Base-by-base conservation (phyloP, 2,797 vertebrate genomes). In the Semaprochilodus insignis region DNA sequence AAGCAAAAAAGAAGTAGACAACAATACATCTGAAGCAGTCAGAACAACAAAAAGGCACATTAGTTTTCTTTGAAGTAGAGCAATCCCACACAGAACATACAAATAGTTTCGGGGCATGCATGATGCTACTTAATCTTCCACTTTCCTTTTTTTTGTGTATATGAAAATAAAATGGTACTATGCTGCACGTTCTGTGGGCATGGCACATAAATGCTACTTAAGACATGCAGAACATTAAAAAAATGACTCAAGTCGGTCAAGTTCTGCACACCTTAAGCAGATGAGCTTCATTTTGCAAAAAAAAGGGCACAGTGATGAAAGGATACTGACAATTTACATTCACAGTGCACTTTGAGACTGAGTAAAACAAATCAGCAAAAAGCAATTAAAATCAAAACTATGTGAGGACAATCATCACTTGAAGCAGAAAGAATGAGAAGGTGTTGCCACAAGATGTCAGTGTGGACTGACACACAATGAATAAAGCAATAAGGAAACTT, bases 1-100 rank as follows among this genome's bases (percentile, higher is more conserved):
- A 78, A 72, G 63, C 23, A 81, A 85, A 74, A 40, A 69, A 79
- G 65, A 66, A 51, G 71, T 27, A 78, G 40, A 81, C 70, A 16
- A 55, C 23, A 75, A 80, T 51, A 62, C 23, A 31, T 76, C 3
- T n/a, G 54, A 82, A 48, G 72, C 52, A 25, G 73, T 34, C 63
- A 74, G 48, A 60, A 62, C 11, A 77, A 78, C 27, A 69, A 63
- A 59, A 54, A 44, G 75, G 17, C 34, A 72, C 63, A 74, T 44
- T 74, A 77, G 75, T 27, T 4, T 48, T 65, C 11, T 66, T 54
- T 77, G 21, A 65, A 72, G 57, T 23, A 57, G 1, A 36, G 79
- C 48, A 31, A 55, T 77, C 40, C 83, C 86, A 75, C 77, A 77
- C 72, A 82, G 77, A 84, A 70, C 75, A 48, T 57, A 59, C 60